Evolutionary conservation across 1,140 invertebrate genomes (phyloP).

Genomic region (Varroa destructor): DNA sequence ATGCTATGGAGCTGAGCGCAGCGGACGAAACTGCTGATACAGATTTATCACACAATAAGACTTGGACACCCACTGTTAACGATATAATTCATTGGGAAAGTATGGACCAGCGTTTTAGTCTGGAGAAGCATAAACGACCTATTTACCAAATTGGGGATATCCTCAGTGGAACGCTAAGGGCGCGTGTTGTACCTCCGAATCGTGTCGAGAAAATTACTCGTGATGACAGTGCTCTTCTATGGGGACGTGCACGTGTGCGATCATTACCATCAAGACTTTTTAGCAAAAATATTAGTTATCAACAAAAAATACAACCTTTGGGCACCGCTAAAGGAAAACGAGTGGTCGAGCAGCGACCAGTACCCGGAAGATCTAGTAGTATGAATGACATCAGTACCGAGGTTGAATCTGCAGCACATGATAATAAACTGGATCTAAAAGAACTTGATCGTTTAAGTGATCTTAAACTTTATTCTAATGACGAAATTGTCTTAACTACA

Average conservation of each 20-base stretch:
- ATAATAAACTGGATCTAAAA: neutral
- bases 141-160: conserved; percentile 20
- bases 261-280: conserved; percentile 9
- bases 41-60: conserved; percentile 21
- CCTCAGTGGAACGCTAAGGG: neutral
- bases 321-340: neutral
- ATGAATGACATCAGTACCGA: conserved; percentile 22
- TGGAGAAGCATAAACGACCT: conserved; percentile 22
- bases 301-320: conserved; percentile 21
- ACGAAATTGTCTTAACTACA: conserved; percentile 10
- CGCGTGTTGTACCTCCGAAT: conserved; percentile 16
- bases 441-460: neutral
- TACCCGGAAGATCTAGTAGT: conserved; percentile 6
- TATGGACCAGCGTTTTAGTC: conserved; percentile 7
- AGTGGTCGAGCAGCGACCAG: neutral
- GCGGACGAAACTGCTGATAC: conserved; percentile 5
- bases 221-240: conserved; percentile 13
- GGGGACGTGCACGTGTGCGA: neutral
- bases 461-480: neutral
- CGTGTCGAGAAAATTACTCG: conserved; percentile 24
- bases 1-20: neutral
- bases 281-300: conserved; percentile 21
- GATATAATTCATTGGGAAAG: neutral
- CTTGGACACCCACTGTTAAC: conserved; percentile 3
- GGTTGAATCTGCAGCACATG: neutral